Evolutionary conservation across 2,797 vertebrate species (phyloP).

Genomic region (Rhyacichthys aspro): DNA sequence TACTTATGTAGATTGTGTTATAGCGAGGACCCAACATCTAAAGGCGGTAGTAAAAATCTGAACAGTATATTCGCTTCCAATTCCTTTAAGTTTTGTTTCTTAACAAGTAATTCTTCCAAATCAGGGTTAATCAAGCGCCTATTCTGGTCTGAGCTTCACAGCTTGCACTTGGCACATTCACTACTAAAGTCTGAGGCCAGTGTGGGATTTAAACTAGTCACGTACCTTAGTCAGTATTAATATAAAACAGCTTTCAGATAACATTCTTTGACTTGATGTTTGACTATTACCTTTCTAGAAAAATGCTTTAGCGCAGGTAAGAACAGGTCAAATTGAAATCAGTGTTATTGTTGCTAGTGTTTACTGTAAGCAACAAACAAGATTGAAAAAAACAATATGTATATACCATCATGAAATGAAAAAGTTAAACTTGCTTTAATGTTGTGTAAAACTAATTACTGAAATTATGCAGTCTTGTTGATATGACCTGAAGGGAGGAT

Average conservation of each 20-base stretch:
- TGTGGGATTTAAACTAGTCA: no score
- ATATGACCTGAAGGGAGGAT: slow-evolving; percentile 11
- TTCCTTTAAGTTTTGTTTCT: neutral
- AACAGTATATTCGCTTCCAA: neutral
- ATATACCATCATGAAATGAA: neutral
- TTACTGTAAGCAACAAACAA: no score
- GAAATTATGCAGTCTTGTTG: neutral
- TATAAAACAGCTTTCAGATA: no score
- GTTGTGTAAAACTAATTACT: neutral
- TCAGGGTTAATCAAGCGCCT: neutral
- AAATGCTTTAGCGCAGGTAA: neutral
- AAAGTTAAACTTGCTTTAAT: neutral
- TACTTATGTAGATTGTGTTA: no score
- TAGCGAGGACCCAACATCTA: no score
- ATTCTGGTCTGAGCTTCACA: slow-evolving; percentile 12
- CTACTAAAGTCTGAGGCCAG: neutral
- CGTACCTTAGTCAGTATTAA: no score
- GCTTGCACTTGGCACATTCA: neutral
- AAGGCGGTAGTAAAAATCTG: no score
- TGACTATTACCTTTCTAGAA: neutral
- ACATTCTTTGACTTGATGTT: no score
- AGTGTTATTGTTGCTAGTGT: no score
- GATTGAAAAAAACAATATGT: neutral
- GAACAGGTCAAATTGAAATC: no score
- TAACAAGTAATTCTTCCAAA: neutral